A percentile compares a stretch with the other conserved stretches of the same genome.
Evolutionary conservation across 2,113 vertebrate species (phyloP).

Genomic region (Zosterops lateralis): DNA sequence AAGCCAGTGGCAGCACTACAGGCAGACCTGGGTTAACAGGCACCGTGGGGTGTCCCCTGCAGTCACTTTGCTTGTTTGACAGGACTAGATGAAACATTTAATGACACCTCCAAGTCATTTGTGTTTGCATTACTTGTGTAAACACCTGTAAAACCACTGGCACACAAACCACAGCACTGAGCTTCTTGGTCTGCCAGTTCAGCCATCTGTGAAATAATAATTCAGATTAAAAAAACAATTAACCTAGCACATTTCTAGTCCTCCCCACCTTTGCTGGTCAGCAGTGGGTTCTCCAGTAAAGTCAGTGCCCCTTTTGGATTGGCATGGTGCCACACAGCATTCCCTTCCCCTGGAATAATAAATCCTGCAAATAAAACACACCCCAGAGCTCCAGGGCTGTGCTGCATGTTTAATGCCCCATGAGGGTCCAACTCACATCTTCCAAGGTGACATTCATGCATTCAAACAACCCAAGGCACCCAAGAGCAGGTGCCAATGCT

Average conservation of each 20-base stretch:
- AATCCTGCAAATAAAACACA: not conserved
- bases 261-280: not conserved
- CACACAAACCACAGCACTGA: accelerated
- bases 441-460: not conserved
- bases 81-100: not conserved
- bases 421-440: not conserved
- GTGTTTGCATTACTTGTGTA: accelerated
- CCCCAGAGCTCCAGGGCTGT: not conserved
- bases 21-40: not conserved
- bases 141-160: not conserved
- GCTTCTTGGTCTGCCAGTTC: not conserved
- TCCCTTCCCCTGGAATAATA: not conserved
- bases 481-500: accelerated
- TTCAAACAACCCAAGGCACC: not conserved
- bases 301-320: accelerated
- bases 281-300: not conserved
- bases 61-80: not conserved
- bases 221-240: not conserved
- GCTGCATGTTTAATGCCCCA: accelerated
- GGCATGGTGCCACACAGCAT: not conserved
- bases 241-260: not conserved
- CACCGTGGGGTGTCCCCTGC: accelerated
- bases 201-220: not conserved
- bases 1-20: accelerated
- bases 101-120: accelerated